Base-by-base conservation (phyloP, 2,797 vertebrate species). In the Enteromius argenteus region DNA sequence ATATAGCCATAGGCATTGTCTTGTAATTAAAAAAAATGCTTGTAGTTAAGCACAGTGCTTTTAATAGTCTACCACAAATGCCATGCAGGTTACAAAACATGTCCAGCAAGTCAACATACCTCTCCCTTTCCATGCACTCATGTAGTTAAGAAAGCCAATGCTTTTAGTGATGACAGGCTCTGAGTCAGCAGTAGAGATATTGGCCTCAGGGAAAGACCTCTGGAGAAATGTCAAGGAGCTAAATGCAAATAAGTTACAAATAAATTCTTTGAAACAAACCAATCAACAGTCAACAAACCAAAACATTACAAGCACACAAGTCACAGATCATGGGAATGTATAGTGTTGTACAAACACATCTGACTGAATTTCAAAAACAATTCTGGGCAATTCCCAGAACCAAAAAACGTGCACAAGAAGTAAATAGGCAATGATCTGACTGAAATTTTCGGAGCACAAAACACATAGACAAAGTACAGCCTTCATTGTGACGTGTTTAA, bases 101-200 rank as follows among this genome's bases (percentile, higher is more conserved):
- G 64, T 30, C 6, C 21, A 23, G 23, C 19, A 46, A 7, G 39
- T 68, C 35, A 66, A 39, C 72, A 0, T 92, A 96, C 95, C 87
- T 92, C 86, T 92, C 46, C 94, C 94, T 2, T 93, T 89, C 95
- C 95, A 96, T 17, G 89, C 88, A 56, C 87, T 86, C 42, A 91
- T 46, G 82, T 95, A 94, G n/a, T 83, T 78, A 39, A 94, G 87
- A 53, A 94, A 0, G 23, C 39, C 87, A 68, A 94, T 88, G 81
- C 88, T 85, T 83, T 80, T 88, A 14, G 79, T 86, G 4, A 96
- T 62, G 32, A 91, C 3, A 0, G 90, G 89, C 2, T 90, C 66
- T 30, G 91, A 27, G 0, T 9, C 5, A 21, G 89, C 86, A 30
- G 94, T 14, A 1, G 90, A 71, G 11, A 77, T 72, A 4, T 53